These are phyloP conservation scores for Puma concolor DNA, from an alignment of 2,113 vertebrate species.

Conservation along the genomic window DNA sequence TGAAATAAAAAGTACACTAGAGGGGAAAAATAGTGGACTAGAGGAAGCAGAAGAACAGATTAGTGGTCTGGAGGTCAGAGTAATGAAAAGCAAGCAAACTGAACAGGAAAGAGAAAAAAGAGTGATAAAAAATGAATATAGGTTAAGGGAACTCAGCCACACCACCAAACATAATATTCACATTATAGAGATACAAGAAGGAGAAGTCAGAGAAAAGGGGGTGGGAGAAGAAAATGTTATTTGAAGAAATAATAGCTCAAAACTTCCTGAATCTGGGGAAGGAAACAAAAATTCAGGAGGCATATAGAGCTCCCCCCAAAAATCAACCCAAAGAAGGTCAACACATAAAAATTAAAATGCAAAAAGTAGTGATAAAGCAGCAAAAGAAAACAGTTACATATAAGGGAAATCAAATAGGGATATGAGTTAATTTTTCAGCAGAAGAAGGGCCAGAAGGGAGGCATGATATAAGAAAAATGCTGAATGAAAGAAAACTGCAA, in stretches of 20 bases:
- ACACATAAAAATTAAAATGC: not conserved
- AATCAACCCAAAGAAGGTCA: not conserved
- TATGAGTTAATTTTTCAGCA: not conserved
- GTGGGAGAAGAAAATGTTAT: not conserved
- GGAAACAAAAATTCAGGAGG: not conserved
- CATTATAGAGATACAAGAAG: not conserved
- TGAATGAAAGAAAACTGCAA: not conserved
- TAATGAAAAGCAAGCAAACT: not conserved
- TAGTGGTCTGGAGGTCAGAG: not conserved
- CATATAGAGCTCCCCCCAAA: not conserved
- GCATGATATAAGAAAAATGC: not conserved
- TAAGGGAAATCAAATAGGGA: not conserved
- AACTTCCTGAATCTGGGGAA: not conserved
- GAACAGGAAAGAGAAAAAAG: not conserved
- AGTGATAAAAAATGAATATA: not conserved
- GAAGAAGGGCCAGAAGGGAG: not conserved
- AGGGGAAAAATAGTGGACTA: not conserved
- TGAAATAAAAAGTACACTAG: not conserved
- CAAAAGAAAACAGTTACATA: not conserved
- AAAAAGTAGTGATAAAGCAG: not conserved
- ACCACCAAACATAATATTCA: not conserved
- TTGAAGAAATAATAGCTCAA: not conserved
- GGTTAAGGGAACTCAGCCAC: not conserved
- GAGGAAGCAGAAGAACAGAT: not conserved
- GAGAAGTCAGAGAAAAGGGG: not conserved